Evolutionary conservation across 2,888 invertebrate genomes (phyloP), one percentile per base, ranked within the genome.

Genomic region (Aleiodes alternator): DNA sequence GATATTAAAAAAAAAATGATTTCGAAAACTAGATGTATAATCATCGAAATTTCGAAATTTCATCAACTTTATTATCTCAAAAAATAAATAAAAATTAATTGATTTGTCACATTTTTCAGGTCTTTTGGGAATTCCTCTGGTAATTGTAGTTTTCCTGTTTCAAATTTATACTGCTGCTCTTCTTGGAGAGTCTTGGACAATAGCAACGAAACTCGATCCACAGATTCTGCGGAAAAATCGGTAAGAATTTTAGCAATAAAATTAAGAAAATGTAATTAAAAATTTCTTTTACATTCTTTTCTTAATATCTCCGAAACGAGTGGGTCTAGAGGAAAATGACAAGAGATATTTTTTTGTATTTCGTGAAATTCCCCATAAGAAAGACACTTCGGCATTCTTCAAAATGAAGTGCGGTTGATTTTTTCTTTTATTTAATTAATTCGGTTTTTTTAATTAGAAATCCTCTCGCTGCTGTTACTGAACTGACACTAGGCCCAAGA

Each of bases 391-490:
- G 38, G 3, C 8, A 38, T 51, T 23, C 23, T 50, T 11, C 23
- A 3, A 64, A 64, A n/a, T 11, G 29, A 34, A 43, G 29, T 34
- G 23, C 23, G 23, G 23, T 23, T 34, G 1, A 34, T 6, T 34
- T 34, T 0, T 34, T 34, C 3, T 34, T 34, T 34, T 2, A 34
- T 34, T 34, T 6, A 34, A 14, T 64, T 64, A 43, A 38, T 38
- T 43, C 31, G 43, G 11, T 43, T 43, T 43, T 43, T 43, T 11
- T 2, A 16, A 53, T 8, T 16, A 94, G 96, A 79, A 95, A 94
- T 86, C 97, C 97, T 0, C 96, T 97, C 85, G 95, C 96, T 0
- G 96, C 96, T 0, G 92, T 97, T 23, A 96, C 95, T 0, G 95
- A 96, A 85, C 89, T 96, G 59, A 94, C 96, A 0, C 94, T 93